phyloP scores from a whole-genome alignment of 2,888 invertebrate genomes.

The Tenthredo distinguenda region DNA sequence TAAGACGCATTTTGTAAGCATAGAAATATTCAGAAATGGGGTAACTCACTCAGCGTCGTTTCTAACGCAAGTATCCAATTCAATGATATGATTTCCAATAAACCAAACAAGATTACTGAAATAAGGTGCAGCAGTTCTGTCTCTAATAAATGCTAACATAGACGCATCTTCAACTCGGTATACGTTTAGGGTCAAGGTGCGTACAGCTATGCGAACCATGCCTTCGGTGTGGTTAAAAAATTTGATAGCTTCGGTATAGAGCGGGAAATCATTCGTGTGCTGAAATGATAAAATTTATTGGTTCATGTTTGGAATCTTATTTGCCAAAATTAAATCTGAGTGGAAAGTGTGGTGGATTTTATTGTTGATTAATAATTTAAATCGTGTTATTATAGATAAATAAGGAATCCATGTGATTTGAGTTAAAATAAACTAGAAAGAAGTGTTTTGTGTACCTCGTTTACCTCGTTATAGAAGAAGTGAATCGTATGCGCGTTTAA shows the following conservation, averaged over 20 bases:
- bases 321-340: slow-evolving; percentile 27
- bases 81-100: slow-evolving; percentile 98
- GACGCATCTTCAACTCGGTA: slow-evolving; percentile 96
- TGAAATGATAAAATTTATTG: slow-evolving; percentile 76
- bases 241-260: slow-evolving; percentile 99
- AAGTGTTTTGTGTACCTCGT: slow-evolving; percentile 68
- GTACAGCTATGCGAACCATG: slow-evolving; percentile 99
- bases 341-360: slow-evolving; percentile 15
- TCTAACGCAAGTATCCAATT: slow-evolving; percentile 95
- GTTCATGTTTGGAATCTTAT: not conserved
- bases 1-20: not conserved
- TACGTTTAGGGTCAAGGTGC: slow-evolving; percentile 98
- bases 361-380: not conserved
- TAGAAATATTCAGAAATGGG: slow-evolving; percentile 5
- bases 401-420: not conserved
- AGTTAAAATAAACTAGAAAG: slow-evolving; percentile 39
- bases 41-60: slow-evolving; percentile 95
- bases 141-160: slow-evolving; percentile 97
- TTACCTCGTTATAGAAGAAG: slow-evolving; percentile 99
- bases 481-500: slow-evolving; percentile 99
- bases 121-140: slow-evolving; percentile 98
- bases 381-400: not conserved
- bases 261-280: slow-evolving; percentile 99
- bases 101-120: slow-evolving; percentile 99
- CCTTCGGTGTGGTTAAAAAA: slow-evolving; percentile 99